Percentiles rank a stretch among this genome's conserved stretches.
Evolutionary conservation across 35 echinoderm and acorn worm species (phyloP).

Genomic region (Ophiothrix spiculata): DNA sequence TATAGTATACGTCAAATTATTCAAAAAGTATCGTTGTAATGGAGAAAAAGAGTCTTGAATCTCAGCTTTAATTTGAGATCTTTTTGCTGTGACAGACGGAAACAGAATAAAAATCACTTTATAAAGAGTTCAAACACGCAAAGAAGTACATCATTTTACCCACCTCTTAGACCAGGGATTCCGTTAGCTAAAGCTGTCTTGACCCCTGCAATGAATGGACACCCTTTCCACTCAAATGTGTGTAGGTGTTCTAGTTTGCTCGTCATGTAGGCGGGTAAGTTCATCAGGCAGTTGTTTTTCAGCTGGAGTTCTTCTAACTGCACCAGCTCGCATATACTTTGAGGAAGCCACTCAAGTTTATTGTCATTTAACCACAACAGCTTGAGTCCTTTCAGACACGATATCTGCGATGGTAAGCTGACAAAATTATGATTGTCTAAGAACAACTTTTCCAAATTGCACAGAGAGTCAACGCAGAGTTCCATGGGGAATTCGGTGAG

Average conservation of each 20-base stretch:
- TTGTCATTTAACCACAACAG: constrained; percentile 61
- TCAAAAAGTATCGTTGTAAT: no score
- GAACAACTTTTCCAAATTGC: constrained; percentile 66
- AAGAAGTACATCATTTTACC: no score
- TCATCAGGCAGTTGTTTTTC: constrained; percentile 54
- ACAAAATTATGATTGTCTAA: constrained; percentile 48
- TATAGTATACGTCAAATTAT: no score
- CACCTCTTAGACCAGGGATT: neutral
- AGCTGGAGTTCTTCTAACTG: constrained; percentile 65
- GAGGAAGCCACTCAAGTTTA: constrained; percentile 79
- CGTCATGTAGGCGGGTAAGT: constrained; percentile 62
- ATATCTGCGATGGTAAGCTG: constrained; percentile 50
- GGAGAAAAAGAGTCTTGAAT: no score
- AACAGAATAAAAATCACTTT: no score
- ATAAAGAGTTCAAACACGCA: no score
- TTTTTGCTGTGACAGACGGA: no score
- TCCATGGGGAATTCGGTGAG: constrained; percentile 74
- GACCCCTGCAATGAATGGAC: constrained; percentile 47
- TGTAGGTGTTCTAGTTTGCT: constrained; percentile 39
- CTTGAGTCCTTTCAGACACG: constrained; percentile 67
- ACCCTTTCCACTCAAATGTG: constrained; percentile 47
- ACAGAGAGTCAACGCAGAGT: constrained; percentile 43
- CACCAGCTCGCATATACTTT: constrained; percentile 58
- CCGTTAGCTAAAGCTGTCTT: constrained; percentile 9
- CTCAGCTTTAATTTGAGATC: no score